A percentile compares a stretch with the other conserved stretches of the same genome.
These are phyloP conservation scores for Diglossa brunneiventris DNA, from an alignment of 2,113 vertebrate genomes.

Conservation along the genomic window DNA sequence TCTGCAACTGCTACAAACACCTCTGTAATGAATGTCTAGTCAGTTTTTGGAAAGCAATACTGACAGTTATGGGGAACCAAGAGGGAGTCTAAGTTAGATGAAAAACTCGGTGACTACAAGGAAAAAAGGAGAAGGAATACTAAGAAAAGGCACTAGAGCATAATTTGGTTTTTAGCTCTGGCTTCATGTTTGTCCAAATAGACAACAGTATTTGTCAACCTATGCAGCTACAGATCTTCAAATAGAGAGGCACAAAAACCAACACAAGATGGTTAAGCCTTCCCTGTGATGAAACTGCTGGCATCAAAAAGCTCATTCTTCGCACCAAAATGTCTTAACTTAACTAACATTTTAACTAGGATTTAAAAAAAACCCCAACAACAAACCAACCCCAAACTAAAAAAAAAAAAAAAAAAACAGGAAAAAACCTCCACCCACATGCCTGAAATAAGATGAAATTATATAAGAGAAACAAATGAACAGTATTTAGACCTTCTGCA, in stretches of 20 bases:
- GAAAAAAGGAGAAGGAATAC: neutral
- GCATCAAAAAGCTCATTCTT: neutral
- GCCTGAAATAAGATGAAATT: neutral
- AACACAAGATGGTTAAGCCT: neutral
- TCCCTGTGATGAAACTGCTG: neutral
- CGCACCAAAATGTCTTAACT: neutral
- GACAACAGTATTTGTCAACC: neutral
- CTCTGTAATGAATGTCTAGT: neutral
- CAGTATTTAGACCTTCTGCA: neutral
- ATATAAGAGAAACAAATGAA: neutral
- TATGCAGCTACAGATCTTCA: neutral
- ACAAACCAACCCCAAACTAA: neutral
- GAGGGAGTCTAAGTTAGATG: neutral
- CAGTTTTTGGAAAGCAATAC: neutral
- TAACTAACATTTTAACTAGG: neutral
- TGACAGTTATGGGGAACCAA: neutral
- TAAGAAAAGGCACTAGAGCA: neutral
- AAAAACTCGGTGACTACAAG: neutral
- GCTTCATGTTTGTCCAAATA: neutral
- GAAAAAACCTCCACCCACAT: neutral
- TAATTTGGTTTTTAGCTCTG: neutral
- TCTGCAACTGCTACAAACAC: neutral
- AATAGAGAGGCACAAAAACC: rapidly evolving
- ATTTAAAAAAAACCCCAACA: neutral
- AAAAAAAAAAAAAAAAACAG: neutral